phyloP scores from a whole-genome alignment of 2,888 invertebrate genomes.

The Andrena minutula region DNA sequence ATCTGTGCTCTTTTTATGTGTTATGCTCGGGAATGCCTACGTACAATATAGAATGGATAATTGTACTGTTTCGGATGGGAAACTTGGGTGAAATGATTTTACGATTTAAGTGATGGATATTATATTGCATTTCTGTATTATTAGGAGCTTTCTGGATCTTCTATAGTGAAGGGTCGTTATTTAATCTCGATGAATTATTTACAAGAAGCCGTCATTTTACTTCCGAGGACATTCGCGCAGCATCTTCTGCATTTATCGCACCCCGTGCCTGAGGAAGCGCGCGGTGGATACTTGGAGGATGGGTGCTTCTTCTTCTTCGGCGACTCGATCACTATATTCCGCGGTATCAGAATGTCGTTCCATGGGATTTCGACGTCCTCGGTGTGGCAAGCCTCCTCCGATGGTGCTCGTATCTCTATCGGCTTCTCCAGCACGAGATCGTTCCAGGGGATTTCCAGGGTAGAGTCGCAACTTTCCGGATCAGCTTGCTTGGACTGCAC shows the following conservation, averaged over 20 bases:
- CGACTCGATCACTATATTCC: constrained; percentile 73
- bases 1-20: constrained; percentile 28
- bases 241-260: constrained; percentile 24
- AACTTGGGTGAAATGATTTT: neutral
- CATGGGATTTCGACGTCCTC: constrained; percentile 79
- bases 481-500: constrained; percentile 27
- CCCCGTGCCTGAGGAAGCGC: neutral
- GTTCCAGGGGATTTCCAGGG: constrained; percentile 77
- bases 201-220: constrained; percentile 13
- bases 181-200: constrained; percentile 18
- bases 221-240: constrained; percentile 15
- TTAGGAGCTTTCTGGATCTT: no score
- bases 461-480: constrained; percentile 70
- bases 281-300: constrained; percentile 64
- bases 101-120: neutral
- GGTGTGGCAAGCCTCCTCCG: constrained; percentile 63
- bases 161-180: neutral
- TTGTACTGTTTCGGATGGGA: neutral
- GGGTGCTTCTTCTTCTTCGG: constrained; percentile 71
- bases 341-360: constrained; percentile 77
- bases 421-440: constrained; percentile 72
- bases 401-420: constrained; percentile 61
- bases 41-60: constrained; percentile 1
- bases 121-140: no score
- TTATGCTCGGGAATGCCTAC: constrained; percentile 9